phyloP scores from a whole-genome alignment of 2,888 invertebrate species.

The Molorchus minor region DNA sequence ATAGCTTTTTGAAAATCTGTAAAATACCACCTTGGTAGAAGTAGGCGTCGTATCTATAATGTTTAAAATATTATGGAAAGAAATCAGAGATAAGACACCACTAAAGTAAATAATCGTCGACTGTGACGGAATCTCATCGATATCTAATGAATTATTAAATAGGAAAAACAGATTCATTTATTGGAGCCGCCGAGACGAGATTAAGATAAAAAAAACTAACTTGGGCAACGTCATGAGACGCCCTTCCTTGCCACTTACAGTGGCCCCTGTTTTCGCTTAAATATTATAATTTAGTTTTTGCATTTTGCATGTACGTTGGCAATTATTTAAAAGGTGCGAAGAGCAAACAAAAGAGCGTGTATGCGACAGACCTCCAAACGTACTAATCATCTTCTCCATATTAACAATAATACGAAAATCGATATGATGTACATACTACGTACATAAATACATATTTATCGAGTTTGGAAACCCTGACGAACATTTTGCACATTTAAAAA shows the following conservation, averaged over 20 bases:
- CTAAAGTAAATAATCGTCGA: neutral
- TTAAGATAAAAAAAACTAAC: neutral
- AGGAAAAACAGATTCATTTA: conserved; percentile 2
- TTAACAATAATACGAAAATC: conserved; percentile 6
- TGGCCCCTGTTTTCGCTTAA: neutral
- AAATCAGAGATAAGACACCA: neutral
- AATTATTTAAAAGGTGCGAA: conserved; percentile 5
- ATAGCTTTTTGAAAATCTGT: too few relatives aligned
- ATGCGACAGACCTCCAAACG: conserved; percentile 5
- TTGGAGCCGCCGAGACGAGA: neutral
- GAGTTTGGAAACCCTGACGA: too few relatives aligned
- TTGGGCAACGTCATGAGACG: neutral
- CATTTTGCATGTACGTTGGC: neutral
- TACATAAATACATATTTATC: too few relatives aligned
- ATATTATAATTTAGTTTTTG: neutral
- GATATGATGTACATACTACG: too few relatives aligned
- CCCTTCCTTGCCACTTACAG: neutral
- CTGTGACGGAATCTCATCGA: neutral
- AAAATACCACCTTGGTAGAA: too few relatives aligned
- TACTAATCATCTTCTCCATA: neutral
- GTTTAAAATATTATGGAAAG: too few relatives aligned
- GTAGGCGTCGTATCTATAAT: too few relatives aligned
- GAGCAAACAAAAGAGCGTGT: conserved; percentile 11
- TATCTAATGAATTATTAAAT: conserved; percentile 1
- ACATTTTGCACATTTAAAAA: too few relatives aligned